phyloP scores from a whole-genome alignment of 2,888 invertebrate species.

The Dolichopus griseipennis region DNA sequence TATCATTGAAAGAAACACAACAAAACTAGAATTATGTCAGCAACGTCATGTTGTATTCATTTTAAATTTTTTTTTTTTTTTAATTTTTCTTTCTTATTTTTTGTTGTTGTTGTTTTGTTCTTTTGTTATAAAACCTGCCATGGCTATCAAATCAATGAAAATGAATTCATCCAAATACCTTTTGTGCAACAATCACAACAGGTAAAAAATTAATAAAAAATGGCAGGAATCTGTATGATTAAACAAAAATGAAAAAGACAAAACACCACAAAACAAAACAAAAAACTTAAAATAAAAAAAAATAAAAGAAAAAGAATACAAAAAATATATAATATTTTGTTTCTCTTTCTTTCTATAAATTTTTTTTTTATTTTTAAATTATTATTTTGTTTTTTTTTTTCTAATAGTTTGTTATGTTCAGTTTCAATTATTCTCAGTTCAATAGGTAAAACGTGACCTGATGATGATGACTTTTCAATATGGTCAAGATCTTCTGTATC shows the following conservation, averaged over 20 bases:
- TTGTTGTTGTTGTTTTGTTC: background rate
- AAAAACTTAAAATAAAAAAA: too few species aligned
- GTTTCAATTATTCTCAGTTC: slow-evolving; percentile 7
- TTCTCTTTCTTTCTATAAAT: too few species aligned
- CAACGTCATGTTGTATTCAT: background rate
- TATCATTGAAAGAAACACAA: background rate
- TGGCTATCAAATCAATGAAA: slow-evolving; percentile 4
- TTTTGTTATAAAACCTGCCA: background rate
- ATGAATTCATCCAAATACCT: background rate
- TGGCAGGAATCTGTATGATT: background rate
- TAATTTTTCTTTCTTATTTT: too few species aligned
- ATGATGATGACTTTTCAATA: slow-evolving; percentile 11
- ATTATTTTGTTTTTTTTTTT: background rate
- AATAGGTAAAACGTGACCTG: slow-evolving; percentile 12
- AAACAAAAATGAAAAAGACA: background rate
- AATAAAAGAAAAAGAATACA: too few species aligned
- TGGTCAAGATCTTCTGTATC: slow-evolving; percentile 10
- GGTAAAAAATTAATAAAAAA: background rate
- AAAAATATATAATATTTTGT: too few species aligned
- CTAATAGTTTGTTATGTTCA: background rate
- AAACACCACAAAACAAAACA: too few species aligned
- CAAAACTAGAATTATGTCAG: background rate
- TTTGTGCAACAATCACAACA: background rate
- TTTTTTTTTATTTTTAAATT: too few species aligned
- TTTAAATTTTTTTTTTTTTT: background rate